A percentile compares a stretch with the other conserved stretches of the same genome.
Conservation (phyloP, 2,113 vertebrate species). For the Strix uralensis region DNA sequence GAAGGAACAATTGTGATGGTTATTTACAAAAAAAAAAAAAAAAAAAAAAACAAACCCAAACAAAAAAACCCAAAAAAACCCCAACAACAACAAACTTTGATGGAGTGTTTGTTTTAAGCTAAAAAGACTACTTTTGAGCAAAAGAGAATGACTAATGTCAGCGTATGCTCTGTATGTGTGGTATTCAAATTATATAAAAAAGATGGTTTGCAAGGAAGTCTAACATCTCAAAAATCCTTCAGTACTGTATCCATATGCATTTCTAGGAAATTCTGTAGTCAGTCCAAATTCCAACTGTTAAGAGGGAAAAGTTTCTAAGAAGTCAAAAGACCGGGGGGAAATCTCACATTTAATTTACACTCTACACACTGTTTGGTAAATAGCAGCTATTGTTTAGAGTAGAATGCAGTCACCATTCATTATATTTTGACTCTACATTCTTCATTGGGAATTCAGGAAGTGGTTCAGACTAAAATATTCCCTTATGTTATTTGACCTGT, state of each 20-base stretch:
- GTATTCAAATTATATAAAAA: not conserved
- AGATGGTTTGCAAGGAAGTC: not conserved
- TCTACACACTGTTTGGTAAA: slow-evolving; percentile 58
- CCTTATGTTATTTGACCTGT: slow-evolving; percentile 73
- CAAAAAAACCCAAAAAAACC: not conserved
- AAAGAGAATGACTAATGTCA: not conserved
- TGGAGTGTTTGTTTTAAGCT: not conserved
- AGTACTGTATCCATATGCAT: not conserved
- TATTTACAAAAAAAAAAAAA: not conserved
- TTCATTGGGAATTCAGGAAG: slow-evolving; percentile 72
- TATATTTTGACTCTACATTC: slow-evolving; percentile 65
- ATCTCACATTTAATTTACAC: slow-evolving; percentile 51
- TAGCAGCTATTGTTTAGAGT: slow-evolving; percentile 63
- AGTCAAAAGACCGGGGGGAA: not conserved
- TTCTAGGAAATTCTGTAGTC: slow-evolving; percentile 40
- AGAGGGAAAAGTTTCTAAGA: slow-evolving; percentile 49
- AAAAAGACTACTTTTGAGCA: not conserved
- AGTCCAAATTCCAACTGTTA: not conserved
- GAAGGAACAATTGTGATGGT: not conserved
- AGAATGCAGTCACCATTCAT: slow-evolving; percentile 67
- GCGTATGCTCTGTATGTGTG: not conserved
- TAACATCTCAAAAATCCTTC: not conserved
- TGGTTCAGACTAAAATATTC: slow-evolving; percentile 74
- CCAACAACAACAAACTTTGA: not conserved
- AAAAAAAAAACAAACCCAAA: too few relatives aligned